A percentile compares a stretch with the other conserved stretches of the same genome.
phyloP scores from a whole-genome alignment of 2,113 vertebrate species.

The Grallaria varia region DNA sequence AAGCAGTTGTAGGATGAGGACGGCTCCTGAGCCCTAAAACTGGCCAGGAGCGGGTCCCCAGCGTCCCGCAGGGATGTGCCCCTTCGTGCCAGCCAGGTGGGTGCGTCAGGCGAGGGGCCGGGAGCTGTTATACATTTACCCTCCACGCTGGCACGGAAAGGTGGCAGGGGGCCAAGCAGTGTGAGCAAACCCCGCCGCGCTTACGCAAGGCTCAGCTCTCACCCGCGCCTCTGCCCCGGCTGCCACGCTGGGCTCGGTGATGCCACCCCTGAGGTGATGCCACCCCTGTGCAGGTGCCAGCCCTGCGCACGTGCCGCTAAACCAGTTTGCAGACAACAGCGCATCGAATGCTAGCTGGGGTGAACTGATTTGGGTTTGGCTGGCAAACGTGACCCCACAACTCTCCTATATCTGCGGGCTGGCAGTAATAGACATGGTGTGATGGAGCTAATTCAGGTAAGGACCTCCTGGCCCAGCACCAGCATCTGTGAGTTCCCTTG shows the following conservation, averaged over 20 bases:
- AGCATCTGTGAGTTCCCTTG: rapidly evolving
- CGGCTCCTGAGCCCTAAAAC: neutral
- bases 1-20: neutral
- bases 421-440: neutral
- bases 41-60: neutral
- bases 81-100: neutral
- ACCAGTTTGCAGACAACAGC: neutral
- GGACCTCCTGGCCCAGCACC: rapidly evolving
- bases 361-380: neutral
- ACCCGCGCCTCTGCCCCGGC: neutral
- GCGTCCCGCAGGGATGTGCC: neutral
- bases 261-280: neutral
- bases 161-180: neutral
- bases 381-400: rapidly evolving
- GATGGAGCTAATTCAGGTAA: neutral
- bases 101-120: rapidly evolving
- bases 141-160: neutral
- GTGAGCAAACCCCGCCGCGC: neutral
- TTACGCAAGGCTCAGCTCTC: neutral
- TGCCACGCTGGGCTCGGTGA: neutral
- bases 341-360: rapidly evolving
- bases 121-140: rapidly evolving
- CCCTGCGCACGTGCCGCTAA: no score
- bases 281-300: neutral
- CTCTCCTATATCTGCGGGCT: neutral